Conservation (phyloP, 2,797 vertebrate species). For the Podarcis siculus region DNA sequence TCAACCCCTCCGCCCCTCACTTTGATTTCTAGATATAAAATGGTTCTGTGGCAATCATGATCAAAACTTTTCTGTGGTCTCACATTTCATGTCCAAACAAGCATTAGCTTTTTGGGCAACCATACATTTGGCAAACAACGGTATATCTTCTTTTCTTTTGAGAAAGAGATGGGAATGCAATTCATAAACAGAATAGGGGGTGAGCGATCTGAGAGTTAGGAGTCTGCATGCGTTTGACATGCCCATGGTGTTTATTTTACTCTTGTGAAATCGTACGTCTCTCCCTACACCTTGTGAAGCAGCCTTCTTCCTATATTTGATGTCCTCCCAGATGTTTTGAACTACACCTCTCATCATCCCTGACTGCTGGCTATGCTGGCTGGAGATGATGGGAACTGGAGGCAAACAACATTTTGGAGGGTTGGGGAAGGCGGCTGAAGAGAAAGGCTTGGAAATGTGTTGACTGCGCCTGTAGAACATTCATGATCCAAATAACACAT, state of each 20-base stretch:
- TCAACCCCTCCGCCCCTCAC: neutral
- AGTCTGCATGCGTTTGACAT: neutral
- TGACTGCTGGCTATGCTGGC: no score
- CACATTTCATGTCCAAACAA: constrained; percentile 53
- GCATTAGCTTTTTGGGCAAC: constrained; percentile 53
- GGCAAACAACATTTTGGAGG: no score
- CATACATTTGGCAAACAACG: no score
- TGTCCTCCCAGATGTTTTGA: no score
- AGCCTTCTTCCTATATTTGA: no score
- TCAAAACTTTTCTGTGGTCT: constrained; percentile 32
- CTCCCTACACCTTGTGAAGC: no score
- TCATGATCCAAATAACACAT: neutral
- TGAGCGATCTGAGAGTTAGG: neutral
- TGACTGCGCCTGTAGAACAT: neutral
- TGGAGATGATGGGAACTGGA: no score
- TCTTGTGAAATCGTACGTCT: neutral
- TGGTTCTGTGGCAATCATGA: constrained; percentile 13
- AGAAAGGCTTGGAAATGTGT: neutral
- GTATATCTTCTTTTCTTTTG: neutral
- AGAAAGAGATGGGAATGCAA: neutral
- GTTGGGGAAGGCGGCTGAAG: no score
- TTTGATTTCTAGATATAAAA: constrained; percentile 17
- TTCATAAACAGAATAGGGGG: no score
- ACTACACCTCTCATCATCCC: no score
- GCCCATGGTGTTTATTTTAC: neutral